Conservation (phyloP, 2,888 invertebrate species). For the Cotesia congregata region DNA sequence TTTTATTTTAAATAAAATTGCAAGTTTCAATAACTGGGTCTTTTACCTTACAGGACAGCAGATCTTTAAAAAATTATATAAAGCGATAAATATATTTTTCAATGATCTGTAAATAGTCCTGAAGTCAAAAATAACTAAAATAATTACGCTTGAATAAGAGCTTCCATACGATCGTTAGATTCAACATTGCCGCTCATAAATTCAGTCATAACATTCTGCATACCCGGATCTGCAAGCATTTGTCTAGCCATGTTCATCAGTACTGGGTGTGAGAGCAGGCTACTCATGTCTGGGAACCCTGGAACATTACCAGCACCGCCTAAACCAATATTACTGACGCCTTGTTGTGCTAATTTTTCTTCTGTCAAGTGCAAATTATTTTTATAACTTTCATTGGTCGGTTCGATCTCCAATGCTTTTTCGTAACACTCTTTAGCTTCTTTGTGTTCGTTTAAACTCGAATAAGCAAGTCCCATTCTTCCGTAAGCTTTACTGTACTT, state of each 20-base stretch:
- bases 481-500: conserved; percentile 96
- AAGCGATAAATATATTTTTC: not conserved
- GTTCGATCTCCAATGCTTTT: conserved; percentile 91
- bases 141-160: conserved; percentile 72
- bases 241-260: conserved; percentile 88
- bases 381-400: conserved; percentile 90
- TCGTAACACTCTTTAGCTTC: conserved; percentile 90
- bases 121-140: conserved; percentile 50
- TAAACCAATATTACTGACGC: conserved; percentile 53
- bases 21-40: no score
- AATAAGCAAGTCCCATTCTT: conserved; percentile 88
- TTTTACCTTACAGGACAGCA: no score
- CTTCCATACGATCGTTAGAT: conserved; percentile 67
- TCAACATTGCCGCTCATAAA: conserved; percentile 71
- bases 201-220: conserved; percentile 82
- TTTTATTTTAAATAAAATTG: no score
- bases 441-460: conserved; percentile 84
- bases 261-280: conserved; percentile 84
- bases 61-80: not conserved
- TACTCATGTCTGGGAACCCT: conserved; percentile 68
- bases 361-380: conserved; percentile 89
- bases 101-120: not conserved
- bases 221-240: conserved; percentile 87
- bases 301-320: conserved; percentile 54
- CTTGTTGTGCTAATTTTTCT: conserved; percentile 72